These are phyloP conservation scores for Amphiprion ocellaris DNA, from an alignment of 2,113 vertebrate species.

Conservation along the genomic window DNA sequence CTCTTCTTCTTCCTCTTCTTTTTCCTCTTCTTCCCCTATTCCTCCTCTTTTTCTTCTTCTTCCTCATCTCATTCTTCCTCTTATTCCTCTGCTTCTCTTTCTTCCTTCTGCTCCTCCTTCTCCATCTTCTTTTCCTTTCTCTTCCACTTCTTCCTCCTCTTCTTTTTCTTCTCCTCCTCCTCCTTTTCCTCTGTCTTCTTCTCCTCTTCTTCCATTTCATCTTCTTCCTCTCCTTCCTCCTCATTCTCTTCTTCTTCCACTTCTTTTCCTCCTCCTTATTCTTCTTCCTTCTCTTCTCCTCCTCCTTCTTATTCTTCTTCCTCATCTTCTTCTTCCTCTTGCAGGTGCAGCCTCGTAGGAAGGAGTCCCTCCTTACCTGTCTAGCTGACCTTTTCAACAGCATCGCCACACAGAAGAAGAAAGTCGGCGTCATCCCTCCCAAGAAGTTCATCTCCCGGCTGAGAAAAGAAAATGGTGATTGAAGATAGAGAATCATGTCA, in stretches of 20 bases:
- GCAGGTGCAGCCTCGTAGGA: slow-evolving; percentile 90
- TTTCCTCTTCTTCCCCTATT: background rate
- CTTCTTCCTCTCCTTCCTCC: background rate
- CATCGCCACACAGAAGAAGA: slow-evolving; percentile 95
- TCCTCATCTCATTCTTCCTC: background rate
- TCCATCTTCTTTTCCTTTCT: too few species aligned
- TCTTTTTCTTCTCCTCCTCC: too few species aligned
- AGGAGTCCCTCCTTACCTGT: slow-evolving; percentile 93
- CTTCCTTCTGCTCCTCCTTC: too few species aligned
- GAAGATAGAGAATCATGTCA: background rate
- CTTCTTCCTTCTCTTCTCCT: background rate
- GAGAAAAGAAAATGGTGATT: slow-evolving; percentile 92
- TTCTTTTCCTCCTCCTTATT: too few species aligned
- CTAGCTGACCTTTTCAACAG: slow-evolving; percentile 95
- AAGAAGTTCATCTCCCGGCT: slow-evolving; percentile 94
- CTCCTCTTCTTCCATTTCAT: too few species aligned
- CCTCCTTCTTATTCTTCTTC: background rate
- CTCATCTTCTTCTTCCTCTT: background rate
- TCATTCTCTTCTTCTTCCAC: too few species aligned
- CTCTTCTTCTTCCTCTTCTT: background rate
- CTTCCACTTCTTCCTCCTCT: too few species aligned
- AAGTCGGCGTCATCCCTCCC: slow-evolving; percentile 94
- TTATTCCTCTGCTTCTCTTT: background rate
- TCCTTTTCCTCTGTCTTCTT: too few species aligned
- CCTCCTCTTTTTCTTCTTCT: background rate